Conservation (phyloP, 1,140 invertebrate genomes). For the Centruroides sculpturatus region DNA sequence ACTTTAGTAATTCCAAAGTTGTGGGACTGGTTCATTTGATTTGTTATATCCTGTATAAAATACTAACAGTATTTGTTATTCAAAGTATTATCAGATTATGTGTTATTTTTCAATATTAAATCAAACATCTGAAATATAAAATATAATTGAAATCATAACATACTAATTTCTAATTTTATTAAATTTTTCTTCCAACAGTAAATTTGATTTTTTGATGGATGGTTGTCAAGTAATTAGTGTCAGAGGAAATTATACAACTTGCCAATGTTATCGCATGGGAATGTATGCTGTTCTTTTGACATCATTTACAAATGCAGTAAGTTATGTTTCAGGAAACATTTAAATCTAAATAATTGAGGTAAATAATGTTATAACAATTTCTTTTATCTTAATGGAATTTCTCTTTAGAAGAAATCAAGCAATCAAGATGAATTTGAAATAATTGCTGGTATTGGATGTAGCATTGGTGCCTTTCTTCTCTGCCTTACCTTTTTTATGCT, state of each 20-base stretch:
- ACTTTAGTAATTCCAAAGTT: no score
- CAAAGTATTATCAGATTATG: no score
- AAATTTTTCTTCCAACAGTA: neutral
- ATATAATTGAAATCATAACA: no score
- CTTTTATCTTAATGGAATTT: no score
- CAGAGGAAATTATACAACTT: conserved; percentile 11
- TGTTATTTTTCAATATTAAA: no score
- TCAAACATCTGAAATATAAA: no score
- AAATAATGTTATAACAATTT: neutral
- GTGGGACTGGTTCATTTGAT: no score
- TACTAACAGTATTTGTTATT: no score
- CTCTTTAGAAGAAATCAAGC: neutral
- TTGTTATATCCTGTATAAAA: no score
- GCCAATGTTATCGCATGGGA: conserved; percentile 12
- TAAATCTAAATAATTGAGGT: neutral
- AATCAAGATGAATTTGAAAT: conserved; percentile 10
- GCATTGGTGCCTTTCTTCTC: conserved; percentile 14
- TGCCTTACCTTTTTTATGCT: conserved; percentile 12
- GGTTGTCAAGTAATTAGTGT: conserved; percentile 10
- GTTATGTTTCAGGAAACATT: neutral
- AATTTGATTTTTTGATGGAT: conserved; percentile 14
- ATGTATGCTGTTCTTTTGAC: conserved; percentile 15
- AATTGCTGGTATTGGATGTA: conserved; percentile 14
- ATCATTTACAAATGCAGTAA: conserved; percentile 9
- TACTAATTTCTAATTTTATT: no score